A percentile compares a stretch with the other conserved stretches of the same genome.
phyloP scores from a whole-genome alignment of 1,140 invertebrate species.

The Chlorops oryzae region DNA sequence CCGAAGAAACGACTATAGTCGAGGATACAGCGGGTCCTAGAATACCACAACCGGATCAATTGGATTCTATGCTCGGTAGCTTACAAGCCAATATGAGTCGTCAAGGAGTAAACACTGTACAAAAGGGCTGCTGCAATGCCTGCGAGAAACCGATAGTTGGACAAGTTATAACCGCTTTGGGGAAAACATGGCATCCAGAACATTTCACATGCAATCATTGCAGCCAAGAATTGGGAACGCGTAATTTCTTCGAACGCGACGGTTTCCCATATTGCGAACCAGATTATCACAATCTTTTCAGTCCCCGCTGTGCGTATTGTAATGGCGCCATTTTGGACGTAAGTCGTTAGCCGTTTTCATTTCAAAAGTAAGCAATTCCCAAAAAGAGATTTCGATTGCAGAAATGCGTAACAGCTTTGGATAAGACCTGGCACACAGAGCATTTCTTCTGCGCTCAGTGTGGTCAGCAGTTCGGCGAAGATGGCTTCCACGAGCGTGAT shows the following conservation, averaged over 20 bases:
- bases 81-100: constrained; percentile 87
- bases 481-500: constrained; percentile 91
- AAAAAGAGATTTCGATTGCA: constrained; percentile 45
- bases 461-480: constrained; percentile 93
- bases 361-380: neutral
- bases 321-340: constrained; percentile 97
- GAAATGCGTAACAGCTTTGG: constrained; percentile 98
- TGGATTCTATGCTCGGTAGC: constrained; percentile 81
- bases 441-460: constrained; percentile 99
- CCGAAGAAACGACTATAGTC: constrained; percentile 43
- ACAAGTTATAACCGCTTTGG: constrained; percentile 88
- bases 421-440: constrained; percentile 98
- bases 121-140: constrained; percentile 96
- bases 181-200: constrained; percentile 99
- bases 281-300: constrained; percentile 98
- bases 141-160: constrained; percentile 98
- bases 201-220: constrained; percentile 98
- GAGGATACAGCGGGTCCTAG: constrained; percentile 31
- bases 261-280: constrained; percentile 95
- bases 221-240: constrained; percentile 90
- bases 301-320: constrained; percentile 95
- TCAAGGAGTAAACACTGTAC: constrained; percentile 94
- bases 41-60: constrained; percentile 53
- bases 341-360: constrained; percentile 39
- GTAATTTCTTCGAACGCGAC: constrained; percentile 98